Base-by-base conservation (phyloP, 2,888 invertebrate genomes). In the Calliopum simillimum region DNA sequence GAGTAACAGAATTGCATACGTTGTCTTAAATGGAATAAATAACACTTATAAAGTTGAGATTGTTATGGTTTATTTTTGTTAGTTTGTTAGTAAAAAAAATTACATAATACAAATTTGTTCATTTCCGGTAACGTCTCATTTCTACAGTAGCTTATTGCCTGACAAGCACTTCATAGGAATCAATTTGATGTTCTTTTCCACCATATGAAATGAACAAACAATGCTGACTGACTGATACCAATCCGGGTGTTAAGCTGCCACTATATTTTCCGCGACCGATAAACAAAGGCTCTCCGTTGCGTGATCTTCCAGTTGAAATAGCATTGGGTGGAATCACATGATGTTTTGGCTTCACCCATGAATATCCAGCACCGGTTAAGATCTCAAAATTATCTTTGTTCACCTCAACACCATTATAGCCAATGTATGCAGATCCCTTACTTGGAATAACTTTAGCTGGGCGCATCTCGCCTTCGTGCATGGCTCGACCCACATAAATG, bases 371-470 rank as follows among this genome's bases (percentile, higher is more conserved):
- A 53, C 89, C 88, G 49, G 88, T 88, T n/a, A 90, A 81, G 1
- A 89, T 88, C 77, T 89, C 89, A 75, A 86, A 90, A 25, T 83
- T 80, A 49, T 84, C 78, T 77, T 89, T 89, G 23, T 84, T 79
- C 75, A 88, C 85, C 80, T 91, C 91, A 70, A 87, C 84, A 12
- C 91, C 91, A 14, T 83, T 86, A 70, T 86, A 87, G 49, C 88
- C 86, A 19, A 90, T 84, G 73, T 90, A 91, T 21, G 89, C 89
- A 19, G 87, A 86, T 21, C 86, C 81, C 79, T 88, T 89, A 63
- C 87, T 88, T 3, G 90, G 90, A 16, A 91, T 87, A 3, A 91
- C 87, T 84, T 91, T 91, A 1, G 90, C 90, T 12, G 91, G 91
- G 13, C 91, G 76, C 85, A 88, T 87, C 78, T 91, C 90, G 13